Conservation (phyloP, 2,113 vertebrate species). For the Marmota monax region DNA sequence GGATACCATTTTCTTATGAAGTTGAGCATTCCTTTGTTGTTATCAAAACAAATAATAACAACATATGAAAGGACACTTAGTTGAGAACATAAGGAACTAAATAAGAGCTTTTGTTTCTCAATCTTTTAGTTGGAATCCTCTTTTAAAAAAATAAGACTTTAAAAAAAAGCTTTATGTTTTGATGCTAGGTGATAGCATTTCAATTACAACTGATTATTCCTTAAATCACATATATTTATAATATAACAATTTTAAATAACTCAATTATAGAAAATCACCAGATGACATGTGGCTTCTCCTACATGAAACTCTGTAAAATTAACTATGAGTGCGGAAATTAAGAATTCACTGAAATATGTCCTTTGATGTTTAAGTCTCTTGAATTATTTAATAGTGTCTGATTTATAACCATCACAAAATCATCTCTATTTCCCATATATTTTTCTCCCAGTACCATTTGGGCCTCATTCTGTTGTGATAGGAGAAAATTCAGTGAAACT, state of each 20-base stretch:
- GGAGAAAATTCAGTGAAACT: neutral
- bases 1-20: constrained; percentile 53
- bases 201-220: neutral
- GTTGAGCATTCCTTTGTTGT: neutral
- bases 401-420: neutral
- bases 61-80: neutral
- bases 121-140: neutral
- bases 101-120: neutral
- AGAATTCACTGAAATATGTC: neutral
- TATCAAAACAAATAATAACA: constrained; percentile 57
- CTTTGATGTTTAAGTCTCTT: neutral
- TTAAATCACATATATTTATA: neutral
- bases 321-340: neutral
- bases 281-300: neutral
- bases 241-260: neutral
- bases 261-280: neutral
- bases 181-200: neutral
- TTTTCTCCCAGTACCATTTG: constrained; percentile 24
- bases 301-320: neutral
- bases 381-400: neutral
- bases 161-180: neutral
- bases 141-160: neutral
- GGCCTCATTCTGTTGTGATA: neutral
- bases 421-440: neutral
- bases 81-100: neutral